Conservation (phyloP, 1,140 invertebrate genomes). For the Sinella curviseta region DNA sequence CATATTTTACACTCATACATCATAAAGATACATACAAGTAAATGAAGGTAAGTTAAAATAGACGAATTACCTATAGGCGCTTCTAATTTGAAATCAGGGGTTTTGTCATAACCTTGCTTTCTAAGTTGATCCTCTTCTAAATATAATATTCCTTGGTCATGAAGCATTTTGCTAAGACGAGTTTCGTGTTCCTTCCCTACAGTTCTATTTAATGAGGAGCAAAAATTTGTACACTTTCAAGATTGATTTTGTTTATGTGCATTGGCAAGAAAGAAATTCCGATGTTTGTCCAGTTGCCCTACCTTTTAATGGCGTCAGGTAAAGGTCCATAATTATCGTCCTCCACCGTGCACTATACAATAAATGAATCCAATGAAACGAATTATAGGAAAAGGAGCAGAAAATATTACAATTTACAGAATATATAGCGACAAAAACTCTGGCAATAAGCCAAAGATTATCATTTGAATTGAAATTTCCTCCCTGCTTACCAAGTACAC, state of each 20-base stretch:
- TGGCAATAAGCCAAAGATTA: not conserved
- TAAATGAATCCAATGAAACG: too few species aligned
- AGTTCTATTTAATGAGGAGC: conserved; percentile 59
- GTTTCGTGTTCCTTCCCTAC: conserved; percentile 75
- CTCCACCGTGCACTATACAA: conserved; percentile 63
- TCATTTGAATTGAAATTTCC: not conserved
- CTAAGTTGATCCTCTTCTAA: conserved; percentile 79
- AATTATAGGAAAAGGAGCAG: too few species aligned
- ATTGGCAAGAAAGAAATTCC: too few species aligned
- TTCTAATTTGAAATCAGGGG: conserved; percentile 88
- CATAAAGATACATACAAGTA: not conserved
- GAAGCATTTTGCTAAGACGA: conserved; percentile 64
- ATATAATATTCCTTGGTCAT: conserved; percentile 66
- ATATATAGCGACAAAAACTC: not conserved
- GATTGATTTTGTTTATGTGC: too few species aligned
- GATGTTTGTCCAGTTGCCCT: conserved; percentile 44
- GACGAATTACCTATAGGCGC: conserved; percentile 68
- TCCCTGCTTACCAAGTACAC: conserved; percentile 74
- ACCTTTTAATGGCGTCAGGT: conserved; percentile 72
- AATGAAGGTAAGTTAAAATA: not conserved
- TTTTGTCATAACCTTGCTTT: conserved; percentile 86
- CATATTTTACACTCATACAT: conserved; percentile 27
- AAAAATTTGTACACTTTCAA: conserved; percentile 14
- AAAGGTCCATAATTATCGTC: conserved; percentile 76
- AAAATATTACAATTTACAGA: not conserved